Base-by-base conservation (phyloP, 2,888 invertebrate genomes). In the Hydriomena furcata region DNA sequence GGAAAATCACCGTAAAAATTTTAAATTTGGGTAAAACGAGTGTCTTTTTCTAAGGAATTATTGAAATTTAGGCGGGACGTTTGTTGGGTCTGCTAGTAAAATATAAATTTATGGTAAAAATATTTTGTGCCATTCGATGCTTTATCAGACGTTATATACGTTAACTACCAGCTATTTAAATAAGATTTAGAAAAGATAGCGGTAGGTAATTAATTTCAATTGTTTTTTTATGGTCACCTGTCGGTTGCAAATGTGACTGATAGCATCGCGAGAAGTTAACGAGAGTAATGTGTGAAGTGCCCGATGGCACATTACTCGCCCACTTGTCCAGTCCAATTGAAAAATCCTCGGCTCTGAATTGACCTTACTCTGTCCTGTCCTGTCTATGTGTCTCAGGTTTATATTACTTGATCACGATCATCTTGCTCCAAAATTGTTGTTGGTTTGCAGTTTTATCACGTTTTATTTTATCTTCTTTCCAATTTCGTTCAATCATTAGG, bases 271-370 rank as follows among this genome's bases (percentile, higher is more conserved):
- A 67, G 63, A 63, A 46, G 53, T 53, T 74, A 76, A 79, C 71
- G 58, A 74, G 69, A 75, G 63, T 61, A 81, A 83, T 74, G 68
- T 79, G 75, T 72, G 76, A 81, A 84, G 71, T 78, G 72, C 61
- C 65, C 60, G 59, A 57, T 50, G 52, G 65, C 54, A 61, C 61
- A 72, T 73, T 73, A 70, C 60, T 63, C 84, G 81, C 85, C 85
- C 84, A 87, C 86, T 65, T 71, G 64, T 66, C 52, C 55, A 20
- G 51, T 66, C 81, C 80, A 88, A 88, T 88, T 87, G 85, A 79
- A 80, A 76, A 76, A 78, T 76, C 68, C 67, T 71, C 66, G 60
- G 63, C 69, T 68, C 64, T 68, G 70, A 78, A 75, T 78, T 84
- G 86, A 84, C 86, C 87, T 87, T 81, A 75, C 66, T 65, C 63